Percentiles rank a stretch among this genome's conserved stretches.
phyloP scores from a whole-genome alignment of 1,140 invertebrate species.

The Brachionus angularis region DNA sequence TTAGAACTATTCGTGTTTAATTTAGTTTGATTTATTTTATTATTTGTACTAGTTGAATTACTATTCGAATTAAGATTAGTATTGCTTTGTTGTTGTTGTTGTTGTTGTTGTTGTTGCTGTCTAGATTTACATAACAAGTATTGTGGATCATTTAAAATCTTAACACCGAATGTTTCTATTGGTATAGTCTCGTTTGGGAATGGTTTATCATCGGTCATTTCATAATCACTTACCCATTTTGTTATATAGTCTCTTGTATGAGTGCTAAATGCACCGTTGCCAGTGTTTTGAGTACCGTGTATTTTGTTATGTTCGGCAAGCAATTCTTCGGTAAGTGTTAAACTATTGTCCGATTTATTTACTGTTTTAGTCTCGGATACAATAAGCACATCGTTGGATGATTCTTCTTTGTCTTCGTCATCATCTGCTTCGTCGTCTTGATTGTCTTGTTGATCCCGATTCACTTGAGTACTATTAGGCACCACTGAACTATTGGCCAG shows the following conservation, averaged over 20 bases:
- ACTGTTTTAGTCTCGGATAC: not conserved
- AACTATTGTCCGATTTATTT: not conserved
- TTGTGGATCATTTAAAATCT: conserved; percentile 31
- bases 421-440: not conserved
- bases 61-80: not conserved
- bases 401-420: conserved; percentile 29
- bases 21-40: too few relatives aligned
- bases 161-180: conserved; percentile 24
- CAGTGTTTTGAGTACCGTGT: not conserved
- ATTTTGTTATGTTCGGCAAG: conserved; percentile 28
- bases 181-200: conserved; percentile 20
- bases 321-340: conserved; percentile 8
- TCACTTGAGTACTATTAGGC: too few relatives aligned
- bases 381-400: conserved; percentile 2
- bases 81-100: not conserved
- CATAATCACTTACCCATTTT: conserved; percentile 18
- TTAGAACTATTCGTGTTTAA: too few relatives aligned
- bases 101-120: not conserved
- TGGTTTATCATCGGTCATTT: not conserved
- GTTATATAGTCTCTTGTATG: conserved; percentile 28
- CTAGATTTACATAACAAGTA: conserved; percentile 12
- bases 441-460: too few relatives aligned
- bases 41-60: too few relatives aligned
- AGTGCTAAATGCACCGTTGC: conserved; percentile 24
- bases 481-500: conserved; percentile 21